Evolutionary conservation across 1,140 invertebrate species (phyloP).

Genomic region (Orchesella cincta): DNA sequence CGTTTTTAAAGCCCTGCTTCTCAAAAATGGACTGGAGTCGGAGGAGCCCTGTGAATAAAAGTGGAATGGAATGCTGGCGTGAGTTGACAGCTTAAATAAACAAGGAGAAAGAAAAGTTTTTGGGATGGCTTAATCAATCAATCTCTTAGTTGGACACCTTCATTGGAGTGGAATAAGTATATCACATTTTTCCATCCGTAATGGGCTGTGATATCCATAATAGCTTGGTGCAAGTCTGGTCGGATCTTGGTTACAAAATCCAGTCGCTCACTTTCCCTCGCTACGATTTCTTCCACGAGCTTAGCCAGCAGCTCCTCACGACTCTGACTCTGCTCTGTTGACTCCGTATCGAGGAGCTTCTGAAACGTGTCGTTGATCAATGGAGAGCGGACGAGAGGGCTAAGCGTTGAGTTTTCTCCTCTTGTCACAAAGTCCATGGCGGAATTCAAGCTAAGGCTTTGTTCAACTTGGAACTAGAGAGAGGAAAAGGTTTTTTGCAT

Average conservation of each 20-base stretch:
- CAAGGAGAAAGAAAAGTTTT: too few species aligned
- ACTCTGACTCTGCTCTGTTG: not conserved
- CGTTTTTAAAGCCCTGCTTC: conserved; percentile 73
- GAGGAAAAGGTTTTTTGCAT: not conserved
- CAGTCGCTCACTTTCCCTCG: conserved; percentile 20
- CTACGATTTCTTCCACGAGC: conserved; percentile 16
- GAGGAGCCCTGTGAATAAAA: conserved; percentile 71
- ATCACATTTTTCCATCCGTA: conserved; percentile 61
- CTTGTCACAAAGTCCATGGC: conserved; percentile 15
- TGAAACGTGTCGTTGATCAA: conserved; percentile 27
- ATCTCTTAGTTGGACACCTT: conserved; percentile 55
- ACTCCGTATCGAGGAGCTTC: not conserved
- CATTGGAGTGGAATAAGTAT: conserved; percentile 61
- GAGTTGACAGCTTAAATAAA: too few species aligned
- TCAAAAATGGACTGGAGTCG: conserved; percentile 87
- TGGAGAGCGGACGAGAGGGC: conserved; percentile 3
- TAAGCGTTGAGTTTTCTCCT: conserved; percentile 1
- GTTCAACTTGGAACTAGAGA: conserved; percentile 21
- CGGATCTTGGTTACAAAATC: conserved; percentile 57
- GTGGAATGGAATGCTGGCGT: not conserved
- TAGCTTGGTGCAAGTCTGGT: conserved; percentile 59
- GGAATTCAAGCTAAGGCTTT: conserved; percentile 13
- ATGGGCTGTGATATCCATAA: conserved; percentile 59
- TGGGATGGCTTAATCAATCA: conserved; percentile 13
- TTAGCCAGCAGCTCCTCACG: not conserved